Conservation (phyloP, 2,797 vertebrate species). For the Scleropages formosus region DNA sequence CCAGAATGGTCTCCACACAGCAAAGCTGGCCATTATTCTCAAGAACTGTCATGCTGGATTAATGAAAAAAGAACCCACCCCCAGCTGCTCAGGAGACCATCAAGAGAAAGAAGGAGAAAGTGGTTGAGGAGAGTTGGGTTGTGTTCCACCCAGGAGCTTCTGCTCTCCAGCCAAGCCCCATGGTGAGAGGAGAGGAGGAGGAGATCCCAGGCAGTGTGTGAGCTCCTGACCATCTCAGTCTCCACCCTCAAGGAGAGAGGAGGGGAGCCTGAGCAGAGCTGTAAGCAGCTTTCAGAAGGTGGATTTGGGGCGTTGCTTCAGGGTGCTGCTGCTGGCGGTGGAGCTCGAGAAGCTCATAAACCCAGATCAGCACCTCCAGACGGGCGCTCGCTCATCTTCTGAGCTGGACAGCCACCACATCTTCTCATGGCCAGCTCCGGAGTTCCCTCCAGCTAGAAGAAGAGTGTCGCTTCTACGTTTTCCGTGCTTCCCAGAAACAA, state of each 20-base stretch:
- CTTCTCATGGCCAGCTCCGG: background rate
- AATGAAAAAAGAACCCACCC: too few relatives aligned
- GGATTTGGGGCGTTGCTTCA: slow-evolving; percentile 51
- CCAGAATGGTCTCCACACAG: too few relatives aligned
- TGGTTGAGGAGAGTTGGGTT: too few relatives aligned
- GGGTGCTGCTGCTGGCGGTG: background rate
- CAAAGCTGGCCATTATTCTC: too few relatives aligned
- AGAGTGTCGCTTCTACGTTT: background rate
- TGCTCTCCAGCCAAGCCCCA: too few relatives aligned
- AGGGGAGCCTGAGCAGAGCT: slow-evolving; percentile 42
- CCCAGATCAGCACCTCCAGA: too few relatives aligned
- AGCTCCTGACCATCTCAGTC: slow-evolving; percentile 27
- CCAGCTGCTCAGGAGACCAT: too few relatives aligned
- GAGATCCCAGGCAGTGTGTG: too few relatives aligned
- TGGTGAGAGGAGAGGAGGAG: too few relatives aligned
- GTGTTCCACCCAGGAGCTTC: too few relatives aligned
- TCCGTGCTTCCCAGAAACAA: background rate
- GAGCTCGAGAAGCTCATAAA: background rate
- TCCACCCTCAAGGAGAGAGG: slow-evolving; percentile 49
- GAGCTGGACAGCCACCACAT: background rate
- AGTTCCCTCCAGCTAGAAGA: background rate
- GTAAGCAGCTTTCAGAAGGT: slow-evolving; percentile 63
- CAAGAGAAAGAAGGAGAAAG: too few relatives aligned
- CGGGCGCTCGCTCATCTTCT: background rate
- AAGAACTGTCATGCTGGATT: too few relatives aligned